A percentile compares a stretch with the other conserved stretches of the same genome.
These are phyloP conservation scores for Toxostoma redivivum DNA, from an alignment of 2,113 vertebrate species.

Conservation along the genomic window DNA sequence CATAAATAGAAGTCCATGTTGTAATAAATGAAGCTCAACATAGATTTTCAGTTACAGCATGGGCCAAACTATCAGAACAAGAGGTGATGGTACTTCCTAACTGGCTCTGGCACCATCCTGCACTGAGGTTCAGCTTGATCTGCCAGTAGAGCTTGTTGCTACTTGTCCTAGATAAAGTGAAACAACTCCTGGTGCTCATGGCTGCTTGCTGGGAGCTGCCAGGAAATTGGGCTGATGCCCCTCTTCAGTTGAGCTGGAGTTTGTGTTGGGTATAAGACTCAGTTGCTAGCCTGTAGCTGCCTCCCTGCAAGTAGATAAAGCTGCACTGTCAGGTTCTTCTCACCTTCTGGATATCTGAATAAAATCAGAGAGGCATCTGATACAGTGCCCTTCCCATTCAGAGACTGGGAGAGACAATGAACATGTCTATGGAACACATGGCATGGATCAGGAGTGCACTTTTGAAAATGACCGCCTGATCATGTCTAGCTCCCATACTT, in stretches of 20 bases:
- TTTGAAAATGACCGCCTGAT: neutral
- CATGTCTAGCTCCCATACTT: neutral
- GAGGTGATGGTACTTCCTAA: neutral
- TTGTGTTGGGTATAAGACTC: neutral
- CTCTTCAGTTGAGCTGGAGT: accelerated
- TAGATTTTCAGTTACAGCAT: neutral
- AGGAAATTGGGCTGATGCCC: neutral
- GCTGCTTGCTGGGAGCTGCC: neutral
- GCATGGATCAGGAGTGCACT: neutral
- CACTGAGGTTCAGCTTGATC: neutral
- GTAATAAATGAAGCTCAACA: neutral
- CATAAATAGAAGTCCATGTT: slow-evolving; percentile 19
- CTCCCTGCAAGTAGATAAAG: neutral
- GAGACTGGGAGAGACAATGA: neutral
- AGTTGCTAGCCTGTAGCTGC: neutral
- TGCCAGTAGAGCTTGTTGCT: neutral
- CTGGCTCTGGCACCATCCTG: neutral
- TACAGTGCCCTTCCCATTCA: neutral
- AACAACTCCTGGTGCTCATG: neutral
- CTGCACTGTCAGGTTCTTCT: neutral
- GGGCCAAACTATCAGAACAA: neutral
- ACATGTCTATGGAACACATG: accelerated
- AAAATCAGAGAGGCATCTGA: neutral
- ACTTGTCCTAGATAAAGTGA: neutral
- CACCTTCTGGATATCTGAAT: neutral